A percentile compares a stretch with the other conserved stretches of the same genome.
Evolutionary conservation across 2,888 invertebrate species (phyloP).

Genomic region (Agriotes lineatus): DNA sequence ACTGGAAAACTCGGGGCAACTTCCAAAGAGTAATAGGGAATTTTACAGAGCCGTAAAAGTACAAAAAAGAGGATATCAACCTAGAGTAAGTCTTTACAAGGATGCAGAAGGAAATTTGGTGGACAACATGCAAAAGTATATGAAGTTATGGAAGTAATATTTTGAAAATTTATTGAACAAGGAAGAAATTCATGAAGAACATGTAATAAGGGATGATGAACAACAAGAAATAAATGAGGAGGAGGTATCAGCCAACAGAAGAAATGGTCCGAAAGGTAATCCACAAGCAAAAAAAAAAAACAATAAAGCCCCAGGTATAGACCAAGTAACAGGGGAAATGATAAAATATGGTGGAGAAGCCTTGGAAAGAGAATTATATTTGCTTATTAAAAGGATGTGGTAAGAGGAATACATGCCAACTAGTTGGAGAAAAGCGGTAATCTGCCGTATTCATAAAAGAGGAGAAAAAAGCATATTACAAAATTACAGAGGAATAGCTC

Average conservation of each 20-base stretch:
- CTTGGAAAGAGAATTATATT: background rate
- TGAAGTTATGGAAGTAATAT: slow-evolving; percentile 2
- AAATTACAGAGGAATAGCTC: background rate
- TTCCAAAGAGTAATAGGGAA: background rate
- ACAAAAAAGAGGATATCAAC: background rate
- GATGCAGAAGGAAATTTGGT: background rate
- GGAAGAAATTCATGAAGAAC: background rate
- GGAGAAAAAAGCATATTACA: background rate
- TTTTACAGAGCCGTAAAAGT: background rate
- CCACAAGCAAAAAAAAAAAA: slow-evolving; percentile 7
- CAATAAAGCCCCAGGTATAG: background rate
- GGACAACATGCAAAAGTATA: background rate
- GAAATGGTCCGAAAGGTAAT: background rate
- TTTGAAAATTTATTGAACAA: slow-evolving; percentile 1
- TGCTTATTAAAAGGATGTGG: background rate
- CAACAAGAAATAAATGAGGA: background rate
- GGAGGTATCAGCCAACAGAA: background rate
- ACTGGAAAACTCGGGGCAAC: slow-evolving; percentile 1
- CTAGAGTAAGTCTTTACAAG: background rate
- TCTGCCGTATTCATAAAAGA: background rate
- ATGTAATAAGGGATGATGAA: background rate
- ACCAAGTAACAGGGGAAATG: slow-evolving; percentile 5
- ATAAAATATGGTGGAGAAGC: slow-evolving; percentile 1
- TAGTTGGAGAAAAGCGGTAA: background rate
- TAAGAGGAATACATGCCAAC: background rate